Evolutionary conservation across 1,140 invertebrate species (phyloP).

Genomic region (Pectinophora gossypiella): DNA sequence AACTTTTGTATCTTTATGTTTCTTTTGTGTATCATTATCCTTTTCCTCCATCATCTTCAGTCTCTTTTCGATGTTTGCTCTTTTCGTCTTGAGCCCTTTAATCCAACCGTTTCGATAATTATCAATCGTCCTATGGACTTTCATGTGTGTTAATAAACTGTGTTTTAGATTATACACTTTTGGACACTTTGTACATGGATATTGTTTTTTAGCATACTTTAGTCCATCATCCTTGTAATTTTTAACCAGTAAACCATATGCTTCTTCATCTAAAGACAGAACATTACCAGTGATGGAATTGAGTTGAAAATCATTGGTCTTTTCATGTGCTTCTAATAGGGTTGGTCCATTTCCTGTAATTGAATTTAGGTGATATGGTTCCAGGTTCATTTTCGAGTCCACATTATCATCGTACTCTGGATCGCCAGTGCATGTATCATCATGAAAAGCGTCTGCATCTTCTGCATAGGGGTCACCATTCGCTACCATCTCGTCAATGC

Average conservation of each 20-base stretch:
- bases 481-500: neutral
- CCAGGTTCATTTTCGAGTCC: neutral
- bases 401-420: neutral
- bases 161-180: slow-evolving; percentile 31
- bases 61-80: slow-evolving; percentile 22
- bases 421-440: neutral
- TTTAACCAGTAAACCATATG: slow-evolving; percentile 48
- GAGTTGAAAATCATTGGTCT: slow-evolving; percentile 49
- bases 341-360: too few species aligned
- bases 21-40: slow-evolving; percentile 5
- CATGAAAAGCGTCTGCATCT: neutral
- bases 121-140: slow-evolving; percentile 45
- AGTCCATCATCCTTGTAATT: slow-evolving; percentile 25
- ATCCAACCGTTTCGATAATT: slow-evolving; percentile 39
- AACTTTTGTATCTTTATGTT: too few species aligned
- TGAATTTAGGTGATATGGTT: too few species aligned
- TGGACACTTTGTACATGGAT: slow-evolving; percentile 45
- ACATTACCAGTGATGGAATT: slow-evolving; percentile 66
- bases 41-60: slow-evolving; percentile 18
- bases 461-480: neutral
- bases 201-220: slow-evolving; percentile 7
- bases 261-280: slow-evolving; percentile 58
- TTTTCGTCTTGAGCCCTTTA: slow-evolving; percentile 44
- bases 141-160: slow-evolving; percentile 35
- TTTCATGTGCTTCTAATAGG: neutral